Percentiles rank a stretch among this genome's conserved stretches.
Evolutionary conservation across 2,888 invertebrate species (phyloP).

Genomic region (Phasia obesa): DNA sequence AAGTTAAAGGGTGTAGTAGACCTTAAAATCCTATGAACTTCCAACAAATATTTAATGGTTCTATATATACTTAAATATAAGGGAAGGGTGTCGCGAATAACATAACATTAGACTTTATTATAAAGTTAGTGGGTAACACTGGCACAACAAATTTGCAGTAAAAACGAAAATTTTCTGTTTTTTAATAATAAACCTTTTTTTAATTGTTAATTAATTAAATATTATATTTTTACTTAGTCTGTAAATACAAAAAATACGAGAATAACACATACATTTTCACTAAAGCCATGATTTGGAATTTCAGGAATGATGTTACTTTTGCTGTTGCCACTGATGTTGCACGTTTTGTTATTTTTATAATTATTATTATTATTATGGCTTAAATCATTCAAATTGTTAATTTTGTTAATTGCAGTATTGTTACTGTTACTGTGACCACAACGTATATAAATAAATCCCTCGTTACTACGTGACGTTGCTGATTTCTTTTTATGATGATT

Average conservation of each 20-base stretch:
- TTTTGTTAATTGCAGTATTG: conserved; percentile 38
- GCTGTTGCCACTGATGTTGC: background rate
- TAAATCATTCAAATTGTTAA: conserved; percentile 29
- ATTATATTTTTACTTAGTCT: background rate
- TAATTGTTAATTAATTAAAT: too few relatives aligned
- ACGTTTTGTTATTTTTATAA: conserved; percentile 12
- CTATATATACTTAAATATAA: too few relatives aligned
- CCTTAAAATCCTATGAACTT: too few relatives aligned
- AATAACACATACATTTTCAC: conserved; percentile 63
- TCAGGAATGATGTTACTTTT: conserved; percentile 39
- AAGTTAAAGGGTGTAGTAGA: too few relatives aligned
- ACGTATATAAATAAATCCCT: conserved; percentile 74
- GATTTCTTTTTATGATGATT: conserved; percentile 67
- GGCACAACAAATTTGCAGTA: too few relatives aligned
- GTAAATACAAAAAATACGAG: background rate
- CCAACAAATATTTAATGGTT: too few relatives aligned
- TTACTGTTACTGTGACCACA: conserved; percentile 65
- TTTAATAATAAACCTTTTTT: too few relatives aligned
- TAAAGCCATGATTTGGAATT: conserved; percentile 44
- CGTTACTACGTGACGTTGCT: conserved; percentile 74
- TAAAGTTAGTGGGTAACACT: too few relatives aligned
- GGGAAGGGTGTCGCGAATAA: too few relatives aligned
- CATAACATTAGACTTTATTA: too few relatives aligned
- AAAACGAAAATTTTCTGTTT: too few relatives aligned
- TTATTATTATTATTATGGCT: conserved; percentile 8